These are phyloP conservation scores for Drosophila maculinotata DNA, from an alignment of 2,888 invertebrate genomes.

Conservation along the genomic window DNA sequence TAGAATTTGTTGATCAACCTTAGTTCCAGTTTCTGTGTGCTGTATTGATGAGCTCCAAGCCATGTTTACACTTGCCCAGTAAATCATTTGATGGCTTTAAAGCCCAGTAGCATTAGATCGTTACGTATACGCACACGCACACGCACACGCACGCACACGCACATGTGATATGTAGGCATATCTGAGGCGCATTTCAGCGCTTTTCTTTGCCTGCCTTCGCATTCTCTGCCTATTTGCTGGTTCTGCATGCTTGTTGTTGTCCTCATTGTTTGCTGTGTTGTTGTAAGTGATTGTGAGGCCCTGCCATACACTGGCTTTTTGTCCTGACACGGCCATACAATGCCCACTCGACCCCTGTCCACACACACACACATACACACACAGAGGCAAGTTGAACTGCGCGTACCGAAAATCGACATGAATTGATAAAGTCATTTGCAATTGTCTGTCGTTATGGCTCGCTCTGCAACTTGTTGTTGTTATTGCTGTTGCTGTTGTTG, in stretches of 20 bases:
- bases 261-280: slow-evolving; percentile 48
- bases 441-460: slow-evolving; percentile 75
- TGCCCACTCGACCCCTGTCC: slow-evolving; percentile 46
- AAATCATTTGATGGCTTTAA: slow-evolving; percentile 21
- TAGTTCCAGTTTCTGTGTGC: too few species aligned
- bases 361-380: slow-evolving; percentile 19
- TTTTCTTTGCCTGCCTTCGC: slow-evolving; percentile 26
- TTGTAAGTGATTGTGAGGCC: slow-evolving; percentile 65
- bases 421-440: slow-evolving; percentile 80
- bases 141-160: too few species aligned
- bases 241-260: slow-evolving; percentile 3
- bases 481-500: slow-evolving; percentile 37
- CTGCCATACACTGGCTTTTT: slow-evolving; percentile 63
- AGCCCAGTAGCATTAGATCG: slow-evolving; percentile 34
- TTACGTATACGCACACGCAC: background rate
- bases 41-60: background rate
- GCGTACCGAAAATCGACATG: slow-evolving; percentile 76
- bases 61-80: slow-evolving; percentile 7
- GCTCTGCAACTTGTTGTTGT: slow-evolving; percentile 28
- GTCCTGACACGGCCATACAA: slow-evolving; percentile 60
- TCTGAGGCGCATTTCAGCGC: slow-evolving; percentile 44
- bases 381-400: slow-evolving; percentile 51
- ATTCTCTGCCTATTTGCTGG: slow-evolving; percentile 43
- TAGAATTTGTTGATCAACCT: too few species aligned
- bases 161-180: slow-evolving; percentile 11